Conservation (phyloP, 2,888 invertebrate genomes). For the Argyra leucocephala region DNA sequence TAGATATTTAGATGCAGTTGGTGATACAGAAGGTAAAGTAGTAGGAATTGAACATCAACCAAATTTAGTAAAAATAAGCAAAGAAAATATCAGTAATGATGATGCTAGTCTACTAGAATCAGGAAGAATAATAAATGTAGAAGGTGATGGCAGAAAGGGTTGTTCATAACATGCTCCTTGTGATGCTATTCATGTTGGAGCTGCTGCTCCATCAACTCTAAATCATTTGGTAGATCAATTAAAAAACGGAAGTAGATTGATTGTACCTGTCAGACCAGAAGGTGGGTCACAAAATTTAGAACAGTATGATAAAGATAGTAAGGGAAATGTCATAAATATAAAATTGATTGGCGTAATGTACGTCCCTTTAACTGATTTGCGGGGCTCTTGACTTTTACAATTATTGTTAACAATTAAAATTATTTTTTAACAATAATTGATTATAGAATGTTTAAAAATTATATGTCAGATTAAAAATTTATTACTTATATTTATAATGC, state of each 20-base stretch:
- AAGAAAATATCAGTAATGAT: constrained; percentile 64
- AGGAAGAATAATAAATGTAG: constrained; percentile 44
- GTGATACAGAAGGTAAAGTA: constrained; percentile 46
- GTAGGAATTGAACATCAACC: constrained; percentile 88
- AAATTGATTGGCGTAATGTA: constrained; percentile 92
- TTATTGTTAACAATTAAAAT: constrained; percentile 25
- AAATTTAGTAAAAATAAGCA: constrained; percentile 65
- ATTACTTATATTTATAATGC: too few relatives aligned
- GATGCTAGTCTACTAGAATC: constrained; percentile 59
- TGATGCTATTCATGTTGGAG: constrained; percentile 87
- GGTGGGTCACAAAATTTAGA: constrained; percentile 79
- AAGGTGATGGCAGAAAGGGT: constrained; percentile 85
- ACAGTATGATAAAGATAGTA: constrained; percentile 76
- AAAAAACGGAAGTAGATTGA: constrained; percentile 65
- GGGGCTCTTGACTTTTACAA: constrained; percentile 34
- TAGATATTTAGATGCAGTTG: constrained; percentile 58
- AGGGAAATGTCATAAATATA: constrained; percentile 66
- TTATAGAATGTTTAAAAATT: constrained; percentile 20
- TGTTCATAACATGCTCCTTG: constrained; percentile 66
- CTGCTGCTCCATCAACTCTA: constrained; percentile 71
- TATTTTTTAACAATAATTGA: constrained; percentile 27
- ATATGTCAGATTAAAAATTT: not conserved
- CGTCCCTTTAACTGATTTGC: constrained; percentile 87
- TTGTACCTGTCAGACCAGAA: constrained; percentile 82
- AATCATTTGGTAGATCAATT: constrained; percentile 52